Conservation (phyloP, 2,888 invertebrate species). For the Gasteruption jaculator region DNA sequence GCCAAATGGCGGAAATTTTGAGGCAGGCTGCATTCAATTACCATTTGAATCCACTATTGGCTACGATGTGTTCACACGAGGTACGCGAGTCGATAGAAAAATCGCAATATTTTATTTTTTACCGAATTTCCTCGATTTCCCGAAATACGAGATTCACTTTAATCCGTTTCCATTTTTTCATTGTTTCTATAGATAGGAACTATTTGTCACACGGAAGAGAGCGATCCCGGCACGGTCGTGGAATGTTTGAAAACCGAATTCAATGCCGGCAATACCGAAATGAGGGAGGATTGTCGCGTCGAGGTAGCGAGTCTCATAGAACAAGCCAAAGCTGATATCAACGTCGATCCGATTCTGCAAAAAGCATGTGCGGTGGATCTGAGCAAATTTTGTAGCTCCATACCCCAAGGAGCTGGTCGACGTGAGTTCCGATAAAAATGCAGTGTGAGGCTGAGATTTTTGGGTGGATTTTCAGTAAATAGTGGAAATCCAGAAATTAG, state of each 20-base stretch:
- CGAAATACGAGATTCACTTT: too few species aligned
- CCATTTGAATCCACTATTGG: conserved; percentile 81
- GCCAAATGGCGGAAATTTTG: conserved; percentile 76
- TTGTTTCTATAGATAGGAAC: conserved; percentile 47
- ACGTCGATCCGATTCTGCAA: conserved; percentile 89
- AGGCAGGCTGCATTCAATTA: conserved; percentile 89
- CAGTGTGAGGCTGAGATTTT: too few species aligned
- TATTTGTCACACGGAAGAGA: conserved; percentile 55
- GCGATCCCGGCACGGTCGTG: conserved; percentile 63
- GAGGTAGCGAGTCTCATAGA: conserved; percentile 88
- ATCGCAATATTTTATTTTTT: neutral
- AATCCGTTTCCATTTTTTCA: too few species aligned
- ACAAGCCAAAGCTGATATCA: conserved; percentile 88
- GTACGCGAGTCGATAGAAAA: conserved; percentile 43
- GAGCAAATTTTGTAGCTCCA: conserved; percentile 71
- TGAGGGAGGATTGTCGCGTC: conserved; percentile 70
- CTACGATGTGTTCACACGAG: conserved; percentile 70
- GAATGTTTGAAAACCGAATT: conserved; percentile 78
- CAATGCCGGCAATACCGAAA: conserved; percentile 68
- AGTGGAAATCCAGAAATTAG: too few species aligned
- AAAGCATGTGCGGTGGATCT: conserved; percentile 84
- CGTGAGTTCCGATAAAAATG: too few species aligned
- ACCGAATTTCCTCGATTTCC: neutral
- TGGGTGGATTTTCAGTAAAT: too few species aligned
- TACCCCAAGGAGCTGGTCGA: conserved; percentile 86